Base-by-base conservation (phyloP, 2,113 vertebrate species). In the Clinocottus analis region DNA sequence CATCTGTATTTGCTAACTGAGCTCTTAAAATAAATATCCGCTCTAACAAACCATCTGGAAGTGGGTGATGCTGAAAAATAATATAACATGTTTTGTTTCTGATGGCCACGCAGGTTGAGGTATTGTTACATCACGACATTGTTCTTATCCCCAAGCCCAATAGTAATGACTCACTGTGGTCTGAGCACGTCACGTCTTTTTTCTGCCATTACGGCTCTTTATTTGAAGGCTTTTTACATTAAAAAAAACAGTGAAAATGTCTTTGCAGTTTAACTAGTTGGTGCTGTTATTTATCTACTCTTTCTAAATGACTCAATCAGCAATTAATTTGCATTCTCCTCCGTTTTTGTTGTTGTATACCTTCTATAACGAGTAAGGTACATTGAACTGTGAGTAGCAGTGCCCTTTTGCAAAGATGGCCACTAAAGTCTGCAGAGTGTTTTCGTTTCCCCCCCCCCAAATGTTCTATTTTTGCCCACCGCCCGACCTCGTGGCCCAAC, bases 381-480 rank as follows among this genome's bases (percentile, higher is more conserved):
- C 7, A 33, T 13, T 5, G 9, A 35, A 53, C 35, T 43, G 13
- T 7, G 11, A 17, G n/a, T 31, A 39, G 29, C 51, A 6, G 5
- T 19, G 21, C 16, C 51, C 58, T 51, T 67, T 47, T 63, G 53
- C 29, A 69, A 23, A 66, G n/a, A 53, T 4, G 1, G 60, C 19
- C 33, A 43, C 0, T 47, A 10, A 9, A 59, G 2, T n/a, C 43
- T 29, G 12, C 21, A 35, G 27, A 63, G n/a, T 53, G 29, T 75
- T 79, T 80, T 68, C n/a, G 7, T 55, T 76, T 51, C 56, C 41
- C 23, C 56, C 41, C 23, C 33, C n/a, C 77, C 35, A 62, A 66
- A 39, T 45, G 37, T 47, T 64, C 65, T 85, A 13, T 75, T 82
- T 75, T 62, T 82, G 81, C 59, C 76, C 23, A 6, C 33, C 51